Evolutionary conservation across 2,888 invertebrate genomes (phyloP).

Genomic region (Gisinianus flammeolus): DNA sequence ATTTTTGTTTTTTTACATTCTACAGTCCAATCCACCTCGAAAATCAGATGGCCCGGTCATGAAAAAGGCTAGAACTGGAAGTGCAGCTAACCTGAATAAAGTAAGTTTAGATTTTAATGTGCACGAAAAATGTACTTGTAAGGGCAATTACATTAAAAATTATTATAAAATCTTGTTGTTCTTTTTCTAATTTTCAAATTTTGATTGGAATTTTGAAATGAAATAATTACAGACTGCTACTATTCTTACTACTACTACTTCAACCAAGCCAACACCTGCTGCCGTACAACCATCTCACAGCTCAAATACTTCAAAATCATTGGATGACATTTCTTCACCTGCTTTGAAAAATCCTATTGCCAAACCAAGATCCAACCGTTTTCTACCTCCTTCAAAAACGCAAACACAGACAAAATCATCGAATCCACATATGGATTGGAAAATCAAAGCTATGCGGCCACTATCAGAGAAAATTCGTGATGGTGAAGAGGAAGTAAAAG

Average conservation of each 20-base stretch:
- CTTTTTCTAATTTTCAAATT: neutral
- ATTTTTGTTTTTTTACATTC: neutral
- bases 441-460: conserved; percentile 20
- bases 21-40: neutral
- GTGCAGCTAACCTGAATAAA: neutral
- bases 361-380: neutral
- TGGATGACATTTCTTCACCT: neutral
- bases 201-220: neutral
- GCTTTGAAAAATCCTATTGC: neutral
- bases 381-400: neutral
- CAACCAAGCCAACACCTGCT: neutral
- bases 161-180: neutral
- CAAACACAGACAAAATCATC: neutral
- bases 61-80: neutral
- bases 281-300: neutral
- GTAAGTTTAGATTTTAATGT: too few species aligned
- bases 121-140: neutral
- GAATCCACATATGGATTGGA: conserved; percentile 6
- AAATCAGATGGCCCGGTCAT: neutral
- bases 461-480: conserved; percentile 9
- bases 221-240: neutral
- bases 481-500: conserved; percentile 1
- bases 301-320: neutral
- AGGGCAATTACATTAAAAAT: neutral
- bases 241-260: neutral